A percentile compares a stretch with the other conserved stretches of the same genome.
Conservation (phyloP, 2,888 invertebrate genomes). For the Stenurella melanura region DNA sequence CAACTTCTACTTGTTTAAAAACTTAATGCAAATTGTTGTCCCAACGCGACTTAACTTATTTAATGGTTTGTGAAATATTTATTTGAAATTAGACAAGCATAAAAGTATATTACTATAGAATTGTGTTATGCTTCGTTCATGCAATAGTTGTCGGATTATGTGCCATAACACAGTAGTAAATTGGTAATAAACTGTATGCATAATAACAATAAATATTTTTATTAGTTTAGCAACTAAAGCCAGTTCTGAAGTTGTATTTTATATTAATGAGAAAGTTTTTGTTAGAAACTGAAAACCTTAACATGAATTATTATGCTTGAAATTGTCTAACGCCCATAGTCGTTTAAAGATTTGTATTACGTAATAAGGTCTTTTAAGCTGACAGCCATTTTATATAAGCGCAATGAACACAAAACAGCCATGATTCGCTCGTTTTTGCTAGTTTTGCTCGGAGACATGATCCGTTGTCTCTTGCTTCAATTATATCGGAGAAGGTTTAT, state of each 20-base stretch:
- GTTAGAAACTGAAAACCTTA: not conserved
- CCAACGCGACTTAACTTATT: not conserved
- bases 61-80: not conserved
- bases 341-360: not conserved
- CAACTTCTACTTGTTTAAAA: not conserved
- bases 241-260: not conserved
- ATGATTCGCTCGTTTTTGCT: no score
- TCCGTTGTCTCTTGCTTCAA: no score
- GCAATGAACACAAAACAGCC: no score
- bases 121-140: constrained; percentile 2
- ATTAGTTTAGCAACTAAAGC: not conserved
- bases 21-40: not conserved
- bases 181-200: not conserved
- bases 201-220: not conserved
- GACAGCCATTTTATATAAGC: no score
- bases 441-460: no score
- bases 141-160: not conserved
- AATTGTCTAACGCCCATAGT: not conserved
- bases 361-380: no score
- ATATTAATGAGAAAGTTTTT: not conserved
- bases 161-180: constrained; percentile 2
- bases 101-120: not conserved
- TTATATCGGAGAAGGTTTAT: no score
- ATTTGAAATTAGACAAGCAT: constrained; percentile 3
- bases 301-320: not conserved